Base-by-base conservation (phyloP, 2,888 invertebrate genomes). In the Stenodera caucasica region DNA sequence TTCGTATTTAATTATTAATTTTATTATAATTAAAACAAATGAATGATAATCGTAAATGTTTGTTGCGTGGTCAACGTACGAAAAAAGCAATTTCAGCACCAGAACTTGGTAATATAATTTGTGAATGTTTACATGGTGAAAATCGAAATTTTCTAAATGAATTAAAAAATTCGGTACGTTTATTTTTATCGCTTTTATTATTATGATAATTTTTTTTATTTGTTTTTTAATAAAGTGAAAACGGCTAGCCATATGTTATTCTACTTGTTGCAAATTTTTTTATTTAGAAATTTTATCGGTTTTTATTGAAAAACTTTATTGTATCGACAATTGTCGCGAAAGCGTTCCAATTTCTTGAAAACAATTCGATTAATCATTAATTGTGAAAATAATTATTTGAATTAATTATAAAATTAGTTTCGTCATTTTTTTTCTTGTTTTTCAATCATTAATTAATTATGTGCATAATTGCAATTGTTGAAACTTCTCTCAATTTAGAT, bases 31-130 rank as follows among this genome's bases (percentile, higher is more conserved):
- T n/a, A n/a, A n/a, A n/a, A n/a, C n/a, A n/a, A n/a, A 59, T 63
- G 63, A 57, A 54, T 37, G 57, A 59, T 14, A 49, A 58, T 52
- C 49, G 33, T 14, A 52, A 53, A 12, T 35, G 52, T 32, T 53
- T 49, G 26, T 49, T 51, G 5, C 58, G 62, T n/a, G 62, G 62
- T 18, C 33, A 58, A 49, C 62, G 58, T 37, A 55, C 58, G 37
- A 62, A 62, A 58, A 62, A 62, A 58, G 14, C 37, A 29, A 56
- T 58, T 35, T 55, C 55, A 21, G 49, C 49, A 37, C 60, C 50
- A 15, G 58, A 61, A 52, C 52, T 52, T 37, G 53, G 57, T 5
- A 58, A 55, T 14, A 33, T 55, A 4, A 58, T 58, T 52, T 61
- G 58, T 29, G 61, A 61, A 49, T 50, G 26, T 58, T 53, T 61